Percentiles rank a stretch among this genome's conserved stretches.
Conservation (phyloP, 1,140 invertebrate species). For the Globodera ellingtonae region DNA sequence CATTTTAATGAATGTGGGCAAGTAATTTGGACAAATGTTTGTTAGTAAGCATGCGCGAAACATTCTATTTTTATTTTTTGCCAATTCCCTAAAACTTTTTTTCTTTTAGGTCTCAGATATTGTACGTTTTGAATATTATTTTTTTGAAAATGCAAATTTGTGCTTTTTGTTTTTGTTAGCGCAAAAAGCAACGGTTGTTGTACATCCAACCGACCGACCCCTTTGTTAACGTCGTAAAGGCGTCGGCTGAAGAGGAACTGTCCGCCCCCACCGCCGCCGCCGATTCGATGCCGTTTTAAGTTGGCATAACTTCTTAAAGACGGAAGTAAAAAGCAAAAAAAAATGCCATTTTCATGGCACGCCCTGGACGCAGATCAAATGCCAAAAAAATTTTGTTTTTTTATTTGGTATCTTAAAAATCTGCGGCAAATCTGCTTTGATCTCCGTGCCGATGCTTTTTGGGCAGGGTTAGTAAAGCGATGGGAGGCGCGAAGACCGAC, state of each 20-base stretch:
- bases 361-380: no score
- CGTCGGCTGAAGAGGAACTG: constrained; percentile 46
- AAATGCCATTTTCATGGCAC: no score
- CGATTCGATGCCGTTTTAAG: constrained; percentile 13
- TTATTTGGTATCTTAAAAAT: no score
- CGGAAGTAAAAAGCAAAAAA: constrained; percentile 2
- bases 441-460: background rate
- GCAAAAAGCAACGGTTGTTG: background rate
- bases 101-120: background rate
- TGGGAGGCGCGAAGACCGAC: background rate
- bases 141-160: background rate
- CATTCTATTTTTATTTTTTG: no score
- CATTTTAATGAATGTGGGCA: no score
- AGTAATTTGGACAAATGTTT: no score
- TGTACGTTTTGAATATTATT: constrained; percentile 18
- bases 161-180: background rate
- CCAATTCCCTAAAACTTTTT: no score
- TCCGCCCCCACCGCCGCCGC: constrained; percentile 15
- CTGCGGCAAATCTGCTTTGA: background rate
- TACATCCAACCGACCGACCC: background rate
- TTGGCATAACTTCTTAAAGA: constrained; percentile 18
- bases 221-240: constrained; percentile 39
- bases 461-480: background rate
- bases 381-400: no score
- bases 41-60: no score